Conservation (phyloP, 2,888 invertebrate genomes). For the Seladonia tumulorum region DNA sequence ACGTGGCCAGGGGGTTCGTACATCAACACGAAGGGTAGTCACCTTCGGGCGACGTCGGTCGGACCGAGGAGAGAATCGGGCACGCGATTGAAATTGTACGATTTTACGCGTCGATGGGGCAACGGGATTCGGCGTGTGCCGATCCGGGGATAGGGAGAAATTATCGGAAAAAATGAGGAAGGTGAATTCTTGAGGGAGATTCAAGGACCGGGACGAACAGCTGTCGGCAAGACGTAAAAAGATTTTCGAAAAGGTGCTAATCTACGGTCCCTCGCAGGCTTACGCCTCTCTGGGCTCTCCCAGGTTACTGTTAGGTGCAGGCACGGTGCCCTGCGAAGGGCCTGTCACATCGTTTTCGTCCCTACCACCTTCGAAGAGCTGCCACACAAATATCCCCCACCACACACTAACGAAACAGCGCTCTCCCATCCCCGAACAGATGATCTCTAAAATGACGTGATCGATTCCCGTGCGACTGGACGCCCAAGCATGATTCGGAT, state of each 20-base stretch:
- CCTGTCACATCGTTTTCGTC: slow-evolving; percentile 75
- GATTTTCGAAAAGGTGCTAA: slow-evolving; percentile 38
- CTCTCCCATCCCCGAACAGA: slow-evolving; percentile 51
- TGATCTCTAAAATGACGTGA: slow-evolving; percentile 48
- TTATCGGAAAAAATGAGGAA: not conserved
- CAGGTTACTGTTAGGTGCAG: slow-evolving; percentile 70
- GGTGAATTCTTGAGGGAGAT: not conserved
- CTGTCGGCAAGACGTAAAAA: slow-evolving; percentile 14
- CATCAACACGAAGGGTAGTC: slow-evolving; percentile 31
- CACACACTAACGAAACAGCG: slow-evolving; percentile 29
- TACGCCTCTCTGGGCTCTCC: slow-evolving; percentile 67
- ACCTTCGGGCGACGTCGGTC: slow-evolving; percentile 58
- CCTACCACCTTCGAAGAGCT: slow-evolving; percentile 67
- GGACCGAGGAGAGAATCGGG: slow-evolving; percentile 47
- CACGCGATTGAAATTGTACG: slow-evolving; percentile 55
- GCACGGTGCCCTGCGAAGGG: slow-evolving; percentile 65
- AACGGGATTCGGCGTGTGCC: not conserved
- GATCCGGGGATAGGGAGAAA: slow-evolving; percentile 29
- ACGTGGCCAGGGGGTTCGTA: slow-evolving; percentile 74
- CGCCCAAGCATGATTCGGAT: not conserved
- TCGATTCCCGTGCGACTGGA: slow-evolving; percentile 12
- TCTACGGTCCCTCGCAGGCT: slow-evolving; percentile 50
- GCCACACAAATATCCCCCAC: slow-evolving; percentile 55
- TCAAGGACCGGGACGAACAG: slow-evolving; percentile 14
- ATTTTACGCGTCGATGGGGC: slow-evolving; percentile 31